Percentiles rank a stretch among this genome's conserved stretches.
These are phyloP conservation scores for Scelioninae gen. 1 DNA, from an alignment of 2,888 invertebrate species.

Conservation along the genomic window DNA sequence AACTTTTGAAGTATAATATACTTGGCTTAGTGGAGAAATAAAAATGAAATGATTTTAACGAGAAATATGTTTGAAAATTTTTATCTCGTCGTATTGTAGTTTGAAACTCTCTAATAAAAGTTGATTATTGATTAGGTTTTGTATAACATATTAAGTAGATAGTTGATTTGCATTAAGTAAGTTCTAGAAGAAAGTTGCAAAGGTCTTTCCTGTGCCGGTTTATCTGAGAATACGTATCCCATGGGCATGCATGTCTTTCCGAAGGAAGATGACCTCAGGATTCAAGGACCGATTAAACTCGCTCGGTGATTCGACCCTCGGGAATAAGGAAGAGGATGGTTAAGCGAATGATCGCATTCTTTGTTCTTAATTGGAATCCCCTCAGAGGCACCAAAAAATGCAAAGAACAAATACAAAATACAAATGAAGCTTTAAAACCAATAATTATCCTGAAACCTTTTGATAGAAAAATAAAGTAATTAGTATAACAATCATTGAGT, in stretches of 20 bases:
- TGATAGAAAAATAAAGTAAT: not conserved
- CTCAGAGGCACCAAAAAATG: slow-evolving; percentile 57
- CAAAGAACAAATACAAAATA: slow-evolving; percentile 23
- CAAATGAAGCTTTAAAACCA: slow-evolving; percentile 3
- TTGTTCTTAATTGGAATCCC: slow-evolving; percentile 75
- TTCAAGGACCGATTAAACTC: no score
- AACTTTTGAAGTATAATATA: no score
- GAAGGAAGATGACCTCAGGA: slow-evolving; percentile 37
- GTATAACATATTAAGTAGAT: slow-evolving; percentile 23
- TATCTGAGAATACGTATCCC: slow-evolving; percentile 61
- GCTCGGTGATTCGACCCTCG: slow-evolving; percentile 69
- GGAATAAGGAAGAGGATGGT: slow-evolving; percentile 60
- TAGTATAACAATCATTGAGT: no score
- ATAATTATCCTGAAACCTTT: slow-evolving; percentile 15
- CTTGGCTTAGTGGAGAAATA: no score
- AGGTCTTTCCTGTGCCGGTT: slow-evolving; percentile 42
- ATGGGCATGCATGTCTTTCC: slow-evolving; percentile 51
- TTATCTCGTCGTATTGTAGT: no score
- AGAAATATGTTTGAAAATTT: no score
- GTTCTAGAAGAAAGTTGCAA: slow-evolving; percentile 33
- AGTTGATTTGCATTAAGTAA: slow-evolving; percentile 54
- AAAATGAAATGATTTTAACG: no score
- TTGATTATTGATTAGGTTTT: slow-evolving; percentile 28
- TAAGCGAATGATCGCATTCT: slow-evolving; percentile 69
- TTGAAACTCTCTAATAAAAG: slow-evolving; percentile 8